Base-by-base conservation (phyloP, 2,888 invertebrate species). In the Autographa pulchrina region DNA sequence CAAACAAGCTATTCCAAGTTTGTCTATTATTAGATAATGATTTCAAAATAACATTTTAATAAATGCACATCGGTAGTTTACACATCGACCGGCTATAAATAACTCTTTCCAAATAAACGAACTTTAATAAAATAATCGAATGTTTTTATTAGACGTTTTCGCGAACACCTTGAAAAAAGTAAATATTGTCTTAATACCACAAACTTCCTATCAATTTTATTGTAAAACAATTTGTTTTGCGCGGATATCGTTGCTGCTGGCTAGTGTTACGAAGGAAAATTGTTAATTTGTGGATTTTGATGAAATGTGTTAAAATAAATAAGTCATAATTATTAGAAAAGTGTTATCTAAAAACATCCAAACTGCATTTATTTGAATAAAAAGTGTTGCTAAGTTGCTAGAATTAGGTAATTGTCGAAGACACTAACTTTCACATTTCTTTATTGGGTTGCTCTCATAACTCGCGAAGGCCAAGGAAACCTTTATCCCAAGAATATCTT, bases 121-220 rank as follows among this genome's bases (percentile, higher is more conserved):
- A 56, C 20, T 56, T 25, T 18, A 56, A 13, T 20, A 25, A 56
- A 56, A 56, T 56, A 25, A 54, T 54, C 54, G 13, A 9, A 11
- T 20, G 54, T 54, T 20, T 20, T 20, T 20, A 54, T 20, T 8
- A 56, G n/a, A 48, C 20, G 25, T 25, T 14, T 56, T 56, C 20
- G 25, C 54, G 54, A 56, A 20, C 54, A 56, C 54, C 54, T 56
- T 56, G 54, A 56, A 56, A 56, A 56, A 56, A 25, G 54, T 56
- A 56, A 56, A 56, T 25, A 56, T 56, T 56, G 20, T 54, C 20
- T 56, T 56, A 56, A 25, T 25, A 20, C 54, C 20, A n/a, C n/a
- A 14, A 56, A 56, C 54, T 25, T 56, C 54, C 54, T 56, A 20
- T 25, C n/a, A 48, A 48, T 48, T 48, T n/a, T n/a, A 48, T 48